Percentiles rank a stretch among this genome's conserved stretches.
These are phyloP conservation scores for Passer domesticus DNA, from an alignment of 2,113 vertebrate genomes.

Conservation along the genomic window DNA sequence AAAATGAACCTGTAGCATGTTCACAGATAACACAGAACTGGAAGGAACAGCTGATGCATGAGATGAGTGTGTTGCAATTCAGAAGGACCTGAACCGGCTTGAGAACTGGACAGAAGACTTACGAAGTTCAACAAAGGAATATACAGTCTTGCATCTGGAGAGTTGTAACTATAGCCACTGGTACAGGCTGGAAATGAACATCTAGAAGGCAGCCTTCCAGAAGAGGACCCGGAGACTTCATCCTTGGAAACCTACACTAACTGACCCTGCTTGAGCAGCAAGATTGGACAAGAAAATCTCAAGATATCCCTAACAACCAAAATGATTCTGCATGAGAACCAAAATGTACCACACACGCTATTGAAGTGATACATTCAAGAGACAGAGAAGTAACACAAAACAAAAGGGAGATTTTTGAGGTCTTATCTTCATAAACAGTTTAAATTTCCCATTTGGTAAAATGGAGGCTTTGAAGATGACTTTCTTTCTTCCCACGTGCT, in stretches of 20 bases:
- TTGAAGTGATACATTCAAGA: not conserved
- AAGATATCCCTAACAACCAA: not conserved
- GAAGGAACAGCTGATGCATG: not conserved
- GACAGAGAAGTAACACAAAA: not conserved
- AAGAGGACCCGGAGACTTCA: not conserved
- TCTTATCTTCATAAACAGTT: not conserved
- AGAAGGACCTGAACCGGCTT: not conserved
- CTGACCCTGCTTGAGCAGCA: not conserved
- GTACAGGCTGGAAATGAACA: not conserved
- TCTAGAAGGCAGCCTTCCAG: not conserved
- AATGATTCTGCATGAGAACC: not conserved
- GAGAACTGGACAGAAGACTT: not conserved
- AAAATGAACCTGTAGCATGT: not conserved
- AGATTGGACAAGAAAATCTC: not conserved
- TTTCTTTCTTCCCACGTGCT: rapidly evolving
- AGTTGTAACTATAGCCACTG: not conserved
- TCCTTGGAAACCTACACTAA: not conserved
- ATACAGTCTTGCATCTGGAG: not conserved
- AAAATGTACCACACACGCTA: not conserved
- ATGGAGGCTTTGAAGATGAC: not conserved
- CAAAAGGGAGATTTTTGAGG: not conserved
- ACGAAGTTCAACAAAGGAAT: not conserved
- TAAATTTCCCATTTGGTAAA: not conserved
- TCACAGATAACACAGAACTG: not conserved
- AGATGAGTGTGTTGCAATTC: not conserved